Percentiles rank a stretch among this genome's conserved stretches.
These are phyloP conservation scores for Pocota personata DNA, from an alignment of 2,888 invertebrate genomes.

Conservation along the genomic window DNA sequence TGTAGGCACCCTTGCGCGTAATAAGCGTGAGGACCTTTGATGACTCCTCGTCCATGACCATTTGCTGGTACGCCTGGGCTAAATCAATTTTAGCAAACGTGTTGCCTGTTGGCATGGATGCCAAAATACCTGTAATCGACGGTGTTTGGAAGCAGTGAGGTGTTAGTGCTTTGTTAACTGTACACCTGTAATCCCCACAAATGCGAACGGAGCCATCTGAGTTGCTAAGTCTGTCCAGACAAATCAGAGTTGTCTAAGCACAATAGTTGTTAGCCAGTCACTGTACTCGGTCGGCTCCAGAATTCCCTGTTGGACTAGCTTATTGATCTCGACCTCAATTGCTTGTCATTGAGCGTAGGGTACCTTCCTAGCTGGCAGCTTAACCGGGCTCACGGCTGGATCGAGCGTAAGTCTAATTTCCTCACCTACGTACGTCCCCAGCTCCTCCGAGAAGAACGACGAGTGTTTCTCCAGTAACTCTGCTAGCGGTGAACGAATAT, in stretches of 20 bases:
- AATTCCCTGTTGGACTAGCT: constrained; percentile 70
- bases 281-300: constrained; percentile 67
- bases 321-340: constrained; percentile 73
- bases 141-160: constrained; percentile 59
- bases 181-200: constrained; percentile 36
- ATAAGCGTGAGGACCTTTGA: neutral
- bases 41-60: neutral
- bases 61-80: constrained; percentile 6
- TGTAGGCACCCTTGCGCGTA: neutral
- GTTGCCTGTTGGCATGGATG: too few species aligned
- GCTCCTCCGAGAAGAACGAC: constrained; percentile 35
- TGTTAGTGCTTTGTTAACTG: constrained; percentile 72
- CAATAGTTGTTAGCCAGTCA: constrained; percentile 15
- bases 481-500: neutral
- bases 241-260: too few species aligned
- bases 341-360: constrained; percentile 62
- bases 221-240: constrained; percentile 20
- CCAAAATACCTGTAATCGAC: too few species aligned
- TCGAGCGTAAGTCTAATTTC: constrained; percentile 5
- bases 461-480: constrained; percentile 18
- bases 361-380: constrained; percentile 1
- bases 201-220: constrained; percentile 73
- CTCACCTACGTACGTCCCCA: constrained; percentile 23
- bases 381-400: neutral
- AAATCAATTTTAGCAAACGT: constrained; percentile 1